phyloP scores from a whole-genome alignment of 2,888 invertebrate genomes.

The Eutolmus rufibarbis region DNA sequence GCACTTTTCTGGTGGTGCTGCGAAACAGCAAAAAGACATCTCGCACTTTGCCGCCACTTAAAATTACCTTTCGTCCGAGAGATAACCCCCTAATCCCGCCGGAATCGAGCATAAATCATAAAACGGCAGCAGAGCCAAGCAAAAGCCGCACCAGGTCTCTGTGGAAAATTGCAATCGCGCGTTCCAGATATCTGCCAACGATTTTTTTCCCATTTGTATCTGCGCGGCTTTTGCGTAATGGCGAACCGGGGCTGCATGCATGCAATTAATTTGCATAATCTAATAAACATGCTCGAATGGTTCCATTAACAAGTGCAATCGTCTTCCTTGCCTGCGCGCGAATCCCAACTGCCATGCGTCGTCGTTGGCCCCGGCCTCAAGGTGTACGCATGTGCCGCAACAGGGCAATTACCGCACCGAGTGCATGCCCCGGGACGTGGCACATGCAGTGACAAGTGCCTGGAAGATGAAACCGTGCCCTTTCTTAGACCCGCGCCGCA shows the following conservation, averaged over 20 bases:
- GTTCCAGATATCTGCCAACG: slow-evolving; percentile 1
- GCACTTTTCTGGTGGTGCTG: neutral
- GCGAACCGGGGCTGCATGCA: neutral
- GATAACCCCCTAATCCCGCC: neutral
- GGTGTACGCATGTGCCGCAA: slow-evolving; percentile 8
- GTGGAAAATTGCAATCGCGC: neutral
- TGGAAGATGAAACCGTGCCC: neutral
- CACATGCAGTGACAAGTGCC: neutral
- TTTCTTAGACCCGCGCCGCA: neutral
- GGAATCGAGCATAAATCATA: neutral
- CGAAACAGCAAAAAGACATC: neutral
- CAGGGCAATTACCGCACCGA: neutral
- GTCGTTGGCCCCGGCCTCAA: neutral
- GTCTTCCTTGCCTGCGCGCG: neutral
- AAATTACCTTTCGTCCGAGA: neutral
- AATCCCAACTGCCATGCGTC: neutral
- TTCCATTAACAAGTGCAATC: slow-evolving; percentile 23
- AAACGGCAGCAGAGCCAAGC: neutral
- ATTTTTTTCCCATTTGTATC: neutral
- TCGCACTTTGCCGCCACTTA: neutral
- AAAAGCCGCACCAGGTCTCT: neutral
- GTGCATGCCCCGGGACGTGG: neutral
- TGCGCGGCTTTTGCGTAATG: slow-evolving; percentile 1
- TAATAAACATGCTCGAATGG: slow-evolving; percentile 29
- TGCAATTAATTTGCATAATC: slow-evolving; percentile 35